Conservation (phyloP, 2,113 vertebrate genomes). For the Lepisosteus osseus region DNA sequence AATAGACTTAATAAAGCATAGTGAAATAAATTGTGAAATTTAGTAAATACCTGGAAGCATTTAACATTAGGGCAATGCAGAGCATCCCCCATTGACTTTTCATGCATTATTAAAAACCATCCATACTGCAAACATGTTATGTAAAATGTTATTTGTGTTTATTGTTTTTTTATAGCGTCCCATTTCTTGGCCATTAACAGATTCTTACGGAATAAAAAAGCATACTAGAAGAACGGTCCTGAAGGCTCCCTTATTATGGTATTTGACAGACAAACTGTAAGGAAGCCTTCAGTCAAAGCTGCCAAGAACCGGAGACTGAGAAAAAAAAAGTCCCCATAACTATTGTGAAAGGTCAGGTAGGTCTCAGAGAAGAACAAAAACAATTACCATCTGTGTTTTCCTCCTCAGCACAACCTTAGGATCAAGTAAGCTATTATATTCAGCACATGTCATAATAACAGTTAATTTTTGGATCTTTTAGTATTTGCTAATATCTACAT, state of each 20-base stretch:
- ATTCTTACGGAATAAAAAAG: neutral
- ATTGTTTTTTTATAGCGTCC: slow-evolving; percentile 29
- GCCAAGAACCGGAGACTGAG: slow-evolving; percentile 40
- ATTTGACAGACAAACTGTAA: slow-evolving; percentile 42
- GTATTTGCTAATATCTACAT: neutral
- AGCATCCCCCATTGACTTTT: too few species aligned
- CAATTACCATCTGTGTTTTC: slow-evolving; percentile 60
- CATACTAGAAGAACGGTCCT: slow-evolving; percentile 21
- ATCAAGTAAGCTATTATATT: slow-evolving; percentile 43
- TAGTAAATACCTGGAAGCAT: too few species aligned
- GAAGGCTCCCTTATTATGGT: slow-evolving; percentile 45
- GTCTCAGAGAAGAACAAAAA: slow-evolving; percentile 55
- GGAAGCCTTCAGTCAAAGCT: slow-evolving; percentile 55
- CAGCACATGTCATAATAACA: slow-evolving; percentile 41
- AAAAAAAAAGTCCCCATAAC: slow-evolving; percentile 44
- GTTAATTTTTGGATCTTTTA: slow-evolving; percentile 6
- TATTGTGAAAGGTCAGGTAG: slow-evolving; percentile 43
- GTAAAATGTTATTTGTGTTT: neutral
- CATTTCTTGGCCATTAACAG: slow-evolving; percentile 10
- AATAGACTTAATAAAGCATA: too few species aligned
- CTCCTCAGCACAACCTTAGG: slow-evolving; percentile 42
- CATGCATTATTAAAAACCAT: neutral
- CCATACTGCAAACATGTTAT: neutral
- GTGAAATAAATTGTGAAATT: too few species aligned
- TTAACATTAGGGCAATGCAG: too few species aligned